Conservation (phyloP, 2,888 invertebrate species). For the Entomobrya multifasciata region DNA sequence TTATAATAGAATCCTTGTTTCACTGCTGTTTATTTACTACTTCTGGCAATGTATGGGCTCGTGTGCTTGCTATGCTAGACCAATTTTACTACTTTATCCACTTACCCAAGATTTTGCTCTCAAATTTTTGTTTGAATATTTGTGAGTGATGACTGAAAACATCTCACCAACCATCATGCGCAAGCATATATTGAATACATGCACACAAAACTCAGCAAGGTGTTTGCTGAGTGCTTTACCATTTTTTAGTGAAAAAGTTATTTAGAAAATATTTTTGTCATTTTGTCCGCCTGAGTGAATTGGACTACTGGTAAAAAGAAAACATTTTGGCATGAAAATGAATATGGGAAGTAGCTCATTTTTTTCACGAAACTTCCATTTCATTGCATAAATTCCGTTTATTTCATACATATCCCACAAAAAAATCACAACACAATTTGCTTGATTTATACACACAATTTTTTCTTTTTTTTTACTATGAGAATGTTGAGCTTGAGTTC, state of each 20-base stretch:
- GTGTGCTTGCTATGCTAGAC: too few relatives aligned
- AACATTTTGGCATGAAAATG: constrained; percentile 2
- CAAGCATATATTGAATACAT: too few relatives aligned
- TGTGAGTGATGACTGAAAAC: not conserved
- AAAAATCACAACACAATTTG: too few relatives aligned
- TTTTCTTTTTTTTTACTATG: not conserved
- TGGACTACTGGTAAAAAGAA: not conserved
- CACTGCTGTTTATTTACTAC: too few relatives aligned
- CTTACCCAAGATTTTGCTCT: too few relatives aligned
- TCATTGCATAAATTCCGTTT: not conserved
- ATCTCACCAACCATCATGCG: too few relatives aligned
- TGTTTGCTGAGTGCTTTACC: too few relatives aligned
- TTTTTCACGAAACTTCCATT: constrained; percentile 9
- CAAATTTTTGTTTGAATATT: not conserved
- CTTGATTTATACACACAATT: too few relatives aligned
- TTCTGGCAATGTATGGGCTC: too few relatives aligned
- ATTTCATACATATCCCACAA: not conserved
- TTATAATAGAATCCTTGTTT: not conserved
- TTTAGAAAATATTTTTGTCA: constrained; percentile 36
- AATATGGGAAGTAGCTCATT: constrained; percentile 31
- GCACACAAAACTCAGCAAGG: too few relatives aligned
- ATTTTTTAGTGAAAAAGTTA: not conserved
- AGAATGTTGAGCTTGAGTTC: not conserved
- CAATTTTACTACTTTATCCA: not conserved
- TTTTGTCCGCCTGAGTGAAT: constrained; percentile 30